Conservation (phyloP, 1,140 invertebrate genomes). For the Gryon sp. region DNA sequence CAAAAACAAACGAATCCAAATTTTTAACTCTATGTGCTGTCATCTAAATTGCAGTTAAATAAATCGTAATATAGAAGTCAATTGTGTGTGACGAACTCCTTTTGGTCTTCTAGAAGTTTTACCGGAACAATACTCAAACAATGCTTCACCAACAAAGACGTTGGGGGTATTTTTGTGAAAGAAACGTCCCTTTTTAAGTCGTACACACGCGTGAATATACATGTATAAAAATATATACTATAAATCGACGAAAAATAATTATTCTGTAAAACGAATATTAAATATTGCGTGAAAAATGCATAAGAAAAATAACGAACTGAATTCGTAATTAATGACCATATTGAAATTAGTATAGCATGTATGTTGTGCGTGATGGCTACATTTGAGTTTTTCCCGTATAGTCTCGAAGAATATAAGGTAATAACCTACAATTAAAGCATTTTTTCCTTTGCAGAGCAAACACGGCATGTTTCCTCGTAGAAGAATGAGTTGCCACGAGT, state of each 20-base stretch:
- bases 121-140: slow-evolving; percentile 27
- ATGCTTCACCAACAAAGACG: slow-evolving; percentile 27
- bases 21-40: no score
- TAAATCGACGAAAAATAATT: slow-evolving; percentile 48
- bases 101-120: not conserved
- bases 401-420: slow-evolving; percentile 52
- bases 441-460: slow-evolving; percentile 41
- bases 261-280: slow-evolving; percentile 58
- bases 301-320: slow-evolving; percentile 63
- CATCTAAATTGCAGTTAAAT: no score
- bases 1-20: no score
- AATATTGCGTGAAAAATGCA: slow-evolving; percentile 62
- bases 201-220: not conserved
- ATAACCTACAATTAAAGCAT: slow-evolving; percentile 58
- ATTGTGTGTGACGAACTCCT: no score
- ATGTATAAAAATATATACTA: not conserved
- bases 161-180: slow-evolving; percentile 19
- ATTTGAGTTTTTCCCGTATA: slow-evolving; percentile 56
- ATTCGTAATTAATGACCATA: slow-evolving; percentile 64
- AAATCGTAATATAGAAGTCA: no score
- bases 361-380: slow-evolving; percentile 62
- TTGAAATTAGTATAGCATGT: slow-evolving; percentile 62
- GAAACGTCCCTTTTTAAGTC: slow-evolving; percentile 20
- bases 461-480: slow-evolving; percentile 37
- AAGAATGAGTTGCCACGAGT: slow-evolving; percentile 8